Evolutionary conservation across 2,113 vertebrate genomes (phyloP).

Genomic region (Ursus arctos): DNA sequence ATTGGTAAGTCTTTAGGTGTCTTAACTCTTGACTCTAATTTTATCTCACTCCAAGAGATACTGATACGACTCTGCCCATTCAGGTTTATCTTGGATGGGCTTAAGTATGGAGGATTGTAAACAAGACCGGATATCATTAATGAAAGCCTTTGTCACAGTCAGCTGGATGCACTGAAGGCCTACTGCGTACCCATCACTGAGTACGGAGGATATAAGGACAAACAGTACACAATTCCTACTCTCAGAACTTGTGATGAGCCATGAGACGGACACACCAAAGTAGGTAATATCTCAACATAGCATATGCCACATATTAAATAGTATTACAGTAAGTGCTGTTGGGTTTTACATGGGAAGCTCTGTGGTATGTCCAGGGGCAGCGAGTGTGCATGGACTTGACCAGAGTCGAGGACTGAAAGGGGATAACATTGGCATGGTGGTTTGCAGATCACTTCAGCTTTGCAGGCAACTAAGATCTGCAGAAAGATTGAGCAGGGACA

Average conservation of each 20-base stretch:
- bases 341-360: background rate
- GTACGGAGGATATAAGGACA: background rate
- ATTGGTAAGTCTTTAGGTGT: background rate
- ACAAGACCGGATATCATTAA: background rate
- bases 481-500: background rate
- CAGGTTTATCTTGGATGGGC: background rate
- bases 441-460: background rate
- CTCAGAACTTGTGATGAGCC: background rate
- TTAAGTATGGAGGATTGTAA: background rate
- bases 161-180: background rate
- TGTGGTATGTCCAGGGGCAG: background rate
- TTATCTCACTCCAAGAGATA: background rate
- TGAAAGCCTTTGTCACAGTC: background rate
- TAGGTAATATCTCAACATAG: no score
- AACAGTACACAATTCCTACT: background rate
- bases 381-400: fast-evolving
- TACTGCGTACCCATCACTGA: background rate
- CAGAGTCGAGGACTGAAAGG: background rate
- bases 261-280: background rate
- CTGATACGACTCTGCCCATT: background rate
- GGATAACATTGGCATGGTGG: background rate
- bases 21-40: background rate
- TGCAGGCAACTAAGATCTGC: background rate
- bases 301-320: fast-evolving
- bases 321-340: fast-evolving